phyloP scores from a whole-genome alignment of 2,113 vertebrate species.

The Saguinus midas region DNA sequence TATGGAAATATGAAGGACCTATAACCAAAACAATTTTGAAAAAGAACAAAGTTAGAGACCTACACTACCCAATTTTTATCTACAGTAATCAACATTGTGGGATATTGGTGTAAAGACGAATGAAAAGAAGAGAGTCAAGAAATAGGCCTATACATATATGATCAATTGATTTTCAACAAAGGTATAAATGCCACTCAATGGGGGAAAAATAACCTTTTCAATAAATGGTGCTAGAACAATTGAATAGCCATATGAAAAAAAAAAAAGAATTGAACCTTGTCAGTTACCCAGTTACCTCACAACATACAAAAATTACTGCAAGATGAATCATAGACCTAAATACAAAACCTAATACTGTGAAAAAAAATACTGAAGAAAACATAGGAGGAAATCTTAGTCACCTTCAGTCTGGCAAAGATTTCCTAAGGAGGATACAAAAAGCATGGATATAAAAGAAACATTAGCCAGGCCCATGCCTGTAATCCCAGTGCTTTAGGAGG shows the following conservation, averaged over 20 bases:
- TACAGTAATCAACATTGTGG: background rate
- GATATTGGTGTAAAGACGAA: background rate
- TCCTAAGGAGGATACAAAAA: background rate
- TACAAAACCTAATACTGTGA: too few relatives aligned
- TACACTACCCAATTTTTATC: background rate
- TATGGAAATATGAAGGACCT: background rate
- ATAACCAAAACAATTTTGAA: background rate
- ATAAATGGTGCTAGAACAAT: too few relatives aligned
- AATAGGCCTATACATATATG: too few relatives aligned
- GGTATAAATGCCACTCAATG: too few relatives aligned
- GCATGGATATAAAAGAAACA: background rate
- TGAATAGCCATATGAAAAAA: too few relatives aligned
- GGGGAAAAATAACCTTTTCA: too few relatives aligned
- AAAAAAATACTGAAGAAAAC: background rate
- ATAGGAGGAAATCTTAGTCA: background rate
- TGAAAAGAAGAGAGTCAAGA: background rate
- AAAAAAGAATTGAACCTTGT: background rate
- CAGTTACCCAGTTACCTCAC: background rate
- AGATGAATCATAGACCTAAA: too few relatives aligned
- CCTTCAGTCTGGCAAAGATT: background rate
- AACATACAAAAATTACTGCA: too few relatives aligned
- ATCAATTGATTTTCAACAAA: too few relatives aligned
- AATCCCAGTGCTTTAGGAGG: too few relatives aligned
- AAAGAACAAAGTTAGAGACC: background rate
- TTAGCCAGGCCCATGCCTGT: too few relatives aligned